Conservation (phyloP, 2,888 invertebrate genomes). For the Mimumesa dahlbomi region DNA sequence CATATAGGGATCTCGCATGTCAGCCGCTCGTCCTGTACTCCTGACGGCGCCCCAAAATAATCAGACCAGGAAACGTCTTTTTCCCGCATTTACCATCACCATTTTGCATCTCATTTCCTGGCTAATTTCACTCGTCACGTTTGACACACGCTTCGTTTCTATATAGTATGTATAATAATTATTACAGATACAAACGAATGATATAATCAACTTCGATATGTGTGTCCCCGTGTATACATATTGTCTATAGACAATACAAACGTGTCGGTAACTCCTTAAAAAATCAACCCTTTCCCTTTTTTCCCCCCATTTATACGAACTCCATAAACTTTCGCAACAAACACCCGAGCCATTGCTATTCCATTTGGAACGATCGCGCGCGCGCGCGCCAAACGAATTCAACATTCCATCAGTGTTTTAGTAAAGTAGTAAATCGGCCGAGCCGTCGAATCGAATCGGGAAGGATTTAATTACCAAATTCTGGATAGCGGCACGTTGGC, state of each 20-base stretch:
- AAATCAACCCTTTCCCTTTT: not conserved
- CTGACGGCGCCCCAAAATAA: constrained; percentile 37
- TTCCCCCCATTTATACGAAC: not conserved
- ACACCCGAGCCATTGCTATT: constrained; percentile 18
- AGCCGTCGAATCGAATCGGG: constrained; percentile 36
- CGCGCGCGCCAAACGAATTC: constrained; percentile 7
- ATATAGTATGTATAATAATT: no score
- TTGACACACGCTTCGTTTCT: no score
- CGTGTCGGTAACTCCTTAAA: no score
- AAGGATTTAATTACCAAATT: constrained; percentile 77
- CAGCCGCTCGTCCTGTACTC: constrained; percentile 53
- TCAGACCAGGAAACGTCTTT: constrained; percentile 47
- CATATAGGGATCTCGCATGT: constrained; percentile 62
- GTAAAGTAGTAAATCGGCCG: constrained; percentile 42
- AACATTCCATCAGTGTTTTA: constrained; percentile 36
- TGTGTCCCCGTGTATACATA: no score
- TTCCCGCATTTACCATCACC: constrained; percentile 39
- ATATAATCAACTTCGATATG: no score
- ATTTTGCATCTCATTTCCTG: constrained; percentile 48
- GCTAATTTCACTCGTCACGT: no score
- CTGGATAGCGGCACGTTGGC: constrained; percentile 73
- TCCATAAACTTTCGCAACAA: constrained; percentile 13
- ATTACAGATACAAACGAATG: no score
- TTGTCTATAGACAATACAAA: no score
- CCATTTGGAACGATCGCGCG: not conserved